Evolutionary conservation across 2,113 vertebrate species (phyloP).

Genomic region (Melanerpes aurifrons): DNA sequence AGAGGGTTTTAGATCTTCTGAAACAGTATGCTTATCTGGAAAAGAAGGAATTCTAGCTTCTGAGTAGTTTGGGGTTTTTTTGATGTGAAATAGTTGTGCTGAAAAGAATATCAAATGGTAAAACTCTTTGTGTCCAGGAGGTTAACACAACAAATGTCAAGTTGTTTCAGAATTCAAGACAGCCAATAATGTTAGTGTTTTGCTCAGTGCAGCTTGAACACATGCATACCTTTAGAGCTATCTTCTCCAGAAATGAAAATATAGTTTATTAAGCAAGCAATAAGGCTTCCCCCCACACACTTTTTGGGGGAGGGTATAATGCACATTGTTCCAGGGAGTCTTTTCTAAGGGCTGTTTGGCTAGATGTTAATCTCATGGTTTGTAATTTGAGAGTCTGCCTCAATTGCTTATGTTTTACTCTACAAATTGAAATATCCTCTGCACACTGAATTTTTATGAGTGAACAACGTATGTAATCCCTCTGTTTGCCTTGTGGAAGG

Average conservation of each 20-base stretch:
- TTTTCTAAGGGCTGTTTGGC: neutral
- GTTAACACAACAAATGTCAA: neutral
- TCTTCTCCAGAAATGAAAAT: neutral
- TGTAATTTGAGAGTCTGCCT: neutral
- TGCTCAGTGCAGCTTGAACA: neutral
- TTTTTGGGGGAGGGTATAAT: neutral
- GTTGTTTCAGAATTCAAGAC: neutral
- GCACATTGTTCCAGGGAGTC: neutral
- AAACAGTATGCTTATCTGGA: neutral
- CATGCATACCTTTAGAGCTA: rapidly evolving
- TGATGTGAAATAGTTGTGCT: neutral
- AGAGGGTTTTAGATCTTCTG: neutral
- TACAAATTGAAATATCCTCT: neutral
- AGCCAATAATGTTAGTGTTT: neutral
- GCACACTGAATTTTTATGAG: neutral
- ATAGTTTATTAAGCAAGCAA: neutral
- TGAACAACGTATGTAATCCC: neutral
- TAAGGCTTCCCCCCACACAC: neutral
- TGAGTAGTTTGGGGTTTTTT: neutral
- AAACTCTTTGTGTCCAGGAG: neutral
- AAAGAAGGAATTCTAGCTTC: neutral
- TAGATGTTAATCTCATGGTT: neutral
- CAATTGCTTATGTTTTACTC: neutral
- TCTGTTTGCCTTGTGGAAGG: neutral
- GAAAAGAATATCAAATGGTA: neutral